Conservation (phyloP, 1,140 invertebrate genomes). For the Diabrotica virgifera region DNA sequence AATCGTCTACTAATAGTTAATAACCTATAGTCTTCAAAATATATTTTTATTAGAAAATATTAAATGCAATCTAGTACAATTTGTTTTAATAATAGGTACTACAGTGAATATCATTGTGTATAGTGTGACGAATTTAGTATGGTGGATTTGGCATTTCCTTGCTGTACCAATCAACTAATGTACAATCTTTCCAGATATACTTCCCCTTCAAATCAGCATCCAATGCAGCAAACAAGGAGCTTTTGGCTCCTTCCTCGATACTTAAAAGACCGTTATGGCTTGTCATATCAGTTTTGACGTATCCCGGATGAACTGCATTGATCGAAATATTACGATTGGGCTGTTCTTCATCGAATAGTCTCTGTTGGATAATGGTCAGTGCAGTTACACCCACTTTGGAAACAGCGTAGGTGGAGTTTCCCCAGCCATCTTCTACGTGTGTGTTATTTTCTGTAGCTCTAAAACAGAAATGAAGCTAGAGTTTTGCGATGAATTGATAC, state of each 20-base stretch:
- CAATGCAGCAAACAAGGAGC: constrained; percentile 47
- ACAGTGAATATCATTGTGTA: constrained; percentile 63
- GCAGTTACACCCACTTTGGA: constrained; percentile 67
- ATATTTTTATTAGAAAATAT: no score
- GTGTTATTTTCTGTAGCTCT: constrained; percentile 54
- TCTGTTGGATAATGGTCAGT: constrained; percentile 61
- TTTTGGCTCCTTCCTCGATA: constrained; percentile 58
- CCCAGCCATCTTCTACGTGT: constrained; percentile 57
- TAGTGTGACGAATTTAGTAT: constrained; percentile 51
- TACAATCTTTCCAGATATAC: constrained; percentile 48
- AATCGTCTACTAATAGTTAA: no score
- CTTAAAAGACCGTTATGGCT: constrained; percentile 59
- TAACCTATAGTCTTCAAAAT: no score
- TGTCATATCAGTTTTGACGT: constrained; percentile 70
- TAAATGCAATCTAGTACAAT: no score
- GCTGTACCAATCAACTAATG: constrained; percentile 43
- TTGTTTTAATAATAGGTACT: no score
- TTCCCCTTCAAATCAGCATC: constrained; percentile 48
- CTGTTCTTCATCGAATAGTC: constrained; percentile 52
- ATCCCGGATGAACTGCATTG: constrained; percentile 62
- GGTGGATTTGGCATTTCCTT: constrained; percentile 53
- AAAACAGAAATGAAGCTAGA: no score
- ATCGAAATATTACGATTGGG: constrained; percentile 56
- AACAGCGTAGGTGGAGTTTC: constrained; percentile 57
- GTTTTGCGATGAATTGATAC: no score